These are phyloP conservation scores for Eumerus sabulonum DNA, from an alignment of 2,888 invertebrate species.

Conservation along the genomic window DNA sequence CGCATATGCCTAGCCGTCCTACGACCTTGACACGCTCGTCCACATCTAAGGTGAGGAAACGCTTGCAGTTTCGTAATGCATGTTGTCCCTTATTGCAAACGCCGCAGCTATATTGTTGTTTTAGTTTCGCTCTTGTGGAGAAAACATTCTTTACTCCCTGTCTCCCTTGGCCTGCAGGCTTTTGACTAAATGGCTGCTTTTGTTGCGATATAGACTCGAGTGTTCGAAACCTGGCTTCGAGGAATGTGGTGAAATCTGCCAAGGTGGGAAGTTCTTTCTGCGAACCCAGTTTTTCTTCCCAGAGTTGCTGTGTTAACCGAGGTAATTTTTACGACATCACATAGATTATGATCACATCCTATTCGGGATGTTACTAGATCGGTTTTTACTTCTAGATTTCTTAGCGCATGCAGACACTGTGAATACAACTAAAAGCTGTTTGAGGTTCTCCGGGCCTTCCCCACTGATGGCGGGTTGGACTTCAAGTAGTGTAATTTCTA, in stretches of 20 bases:
- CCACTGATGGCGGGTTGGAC: not conserved
- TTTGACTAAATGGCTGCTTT: not conserved
- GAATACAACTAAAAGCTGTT: not conserved
- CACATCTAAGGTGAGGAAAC: not conserved
- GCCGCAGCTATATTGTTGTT: constrained; percentile 6
- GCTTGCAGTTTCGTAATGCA: constrained; percentile 7
- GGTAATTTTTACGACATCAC: not conserved
- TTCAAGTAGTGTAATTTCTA: constrained; percentile 14
- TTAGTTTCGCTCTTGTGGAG: not conserved
- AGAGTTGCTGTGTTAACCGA: not conserved
- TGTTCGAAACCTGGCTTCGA: not conserved
- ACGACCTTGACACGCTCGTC: constrained; percentile 7
- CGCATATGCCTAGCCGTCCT: constrained; percentile 11
- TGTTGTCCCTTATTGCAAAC: constrained; percentile 21
- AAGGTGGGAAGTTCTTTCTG: constrained; percentile 2
- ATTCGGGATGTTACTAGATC: not conserved
- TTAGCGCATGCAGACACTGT: not conserved
- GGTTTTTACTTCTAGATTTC: not conserved
- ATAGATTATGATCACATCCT: too few relatives aligned
- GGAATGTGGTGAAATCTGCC: not conserved
- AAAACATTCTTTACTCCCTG: not conserved
- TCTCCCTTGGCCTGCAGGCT: not conserved
- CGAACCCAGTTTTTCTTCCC: constrained; percentile 7
- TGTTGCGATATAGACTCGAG: not conserved
- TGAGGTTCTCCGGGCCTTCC: not conserved